Evolutionary conservation across 2,113 vertebrate genomes (phyloP).

Genomic region (Oxyruncus cristatus): DNA sequence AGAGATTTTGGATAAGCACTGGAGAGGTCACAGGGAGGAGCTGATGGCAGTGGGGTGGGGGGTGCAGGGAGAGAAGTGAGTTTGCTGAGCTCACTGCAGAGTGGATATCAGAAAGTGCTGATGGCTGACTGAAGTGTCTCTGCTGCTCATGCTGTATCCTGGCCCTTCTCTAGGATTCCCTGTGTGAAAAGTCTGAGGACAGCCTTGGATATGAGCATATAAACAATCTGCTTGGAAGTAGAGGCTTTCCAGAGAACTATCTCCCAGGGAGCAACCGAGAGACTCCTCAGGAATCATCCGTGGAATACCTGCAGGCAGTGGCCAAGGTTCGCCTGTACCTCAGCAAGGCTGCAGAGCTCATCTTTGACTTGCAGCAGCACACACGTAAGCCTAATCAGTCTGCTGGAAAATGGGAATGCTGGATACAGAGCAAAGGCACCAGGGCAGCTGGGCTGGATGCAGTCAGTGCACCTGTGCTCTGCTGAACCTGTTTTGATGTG

Average conservation of each 20-base stretch:
- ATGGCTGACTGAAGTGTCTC: neutral
- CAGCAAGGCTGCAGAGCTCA: conserved; percentile 74
- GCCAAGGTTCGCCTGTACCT: conserved; percentile 84
- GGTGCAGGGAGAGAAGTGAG: neutral
- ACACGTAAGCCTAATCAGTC: neutral
- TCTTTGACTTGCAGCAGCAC: conserved; percentile 48
- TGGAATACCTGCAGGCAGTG: conserved; percentile 83
- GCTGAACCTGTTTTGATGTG: neutral
- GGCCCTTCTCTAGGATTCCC: conserved; percentile 79
- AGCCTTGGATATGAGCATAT: conserved; percentile 13
- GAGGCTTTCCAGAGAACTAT: conserved; percentile 60
- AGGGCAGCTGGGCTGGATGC: neutral
- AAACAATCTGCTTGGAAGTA: conserved; percentile 48
- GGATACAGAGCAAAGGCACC: neutral
- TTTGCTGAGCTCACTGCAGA: neutral
- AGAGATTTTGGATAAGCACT: neutral
- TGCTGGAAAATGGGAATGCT: neutral
- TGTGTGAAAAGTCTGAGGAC: conserved; percentile 80
- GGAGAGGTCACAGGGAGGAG: neutral
- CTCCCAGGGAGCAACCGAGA: neutral
- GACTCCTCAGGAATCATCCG: conserved; percentile 11
- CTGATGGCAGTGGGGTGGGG: neutral
- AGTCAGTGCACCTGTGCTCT: neutral
- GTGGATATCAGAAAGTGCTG: neutral
- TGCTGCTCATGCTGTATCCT: neutral